Percentiles rank a stretch among this genome's conserved stretches.
Conservation (phyloP, 2,797 vertebrate genomes). For the Mormyrops attenuatus region DNA sequence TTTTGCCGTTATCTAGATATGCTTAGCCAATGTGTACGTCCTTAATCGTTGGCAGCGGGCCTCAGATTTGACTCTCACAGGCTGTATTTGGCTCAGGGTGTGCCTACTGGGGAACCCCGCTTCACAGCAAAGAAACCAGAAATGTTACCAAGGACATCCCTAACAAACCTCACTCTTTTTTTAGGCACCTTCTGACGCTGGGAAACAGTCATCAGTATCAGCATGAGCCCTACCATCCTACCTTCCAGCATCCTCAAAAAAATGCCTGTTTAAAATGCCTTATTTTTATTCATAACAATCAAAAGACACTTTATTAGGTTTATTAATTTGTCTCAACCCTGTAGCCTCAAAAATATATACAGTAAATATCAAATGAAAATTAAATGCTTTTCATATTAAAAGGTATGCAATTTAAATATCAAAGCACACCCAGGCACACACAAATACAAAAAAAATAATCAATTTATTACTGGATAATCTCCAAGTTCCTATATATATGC, state of each 20-base stretch:
- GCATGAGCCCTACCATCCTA: not conserved
- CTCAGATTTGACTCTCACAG: not conserved
- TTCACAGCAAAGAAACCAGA: not conserved
- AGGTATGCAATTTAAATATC: not conserved
- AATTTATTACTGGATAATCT: not conserved
- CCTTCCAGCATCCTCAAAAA: not conserved
- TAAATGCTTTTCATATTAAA: not conserved
- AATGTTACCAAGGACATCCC: not conserved
- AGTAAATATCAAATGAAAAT: not conserved
- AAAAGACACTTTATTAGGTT: not conserved
- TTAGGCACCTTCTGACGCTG: not conserved
- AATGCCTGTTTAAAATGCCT: not conserved
- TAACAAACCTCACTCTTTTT: not conserved
- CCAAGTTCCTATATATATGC: not conserved
- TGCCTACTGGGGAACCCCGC: not conserved
- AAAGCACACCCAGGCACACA: not conserved
- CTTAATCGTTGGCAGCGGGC: not conserved
- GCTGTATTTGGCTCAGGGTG: not conserved
- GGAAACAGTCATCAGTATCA: not conserved
- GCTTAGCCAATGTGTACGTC: not conserved
- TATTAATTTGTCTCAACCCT: not conserved
- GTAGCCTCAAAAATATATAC: not conserved
- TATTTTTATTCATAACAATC: not conserved
- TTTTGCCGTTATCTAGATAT: not conserved
- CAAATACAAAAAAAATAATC: not conserved